Evolutionary conservation across 2,888 invertebrate species (phyloP), one percentile per base, ranked within the genome.

Genomic region (Calliopum simillimum): DNA sequence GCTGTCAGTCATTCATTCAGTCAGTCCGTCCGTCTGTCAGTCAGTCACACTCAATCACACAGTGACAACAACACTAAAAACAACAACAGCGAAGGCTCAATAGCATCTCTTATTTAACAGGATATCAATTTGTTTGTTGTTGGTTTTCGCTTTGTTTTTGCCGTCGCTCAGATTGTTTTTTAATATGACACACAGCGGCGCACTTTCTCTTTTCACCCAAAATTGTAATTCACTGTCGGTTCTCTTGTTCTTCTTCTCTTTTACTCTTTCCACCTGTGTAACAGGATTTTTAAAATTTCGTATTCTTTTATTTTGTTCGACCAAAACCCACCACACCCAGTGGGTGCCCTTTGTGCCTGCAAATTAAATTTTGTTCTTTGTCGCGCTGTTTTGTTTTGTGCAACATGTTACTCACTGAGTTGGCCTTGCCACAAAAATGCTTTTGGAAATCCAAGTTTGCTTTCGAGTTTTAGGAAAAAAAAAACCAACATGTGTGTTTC

Each of bases 351-450:
- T 61, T 61, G 61, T 13, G 23, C 21, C 51, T 64, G 63, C 16
- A 49, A 64, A 49, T 63, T 63, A 14, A 49, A 19, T 59, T 41
- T 43, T 62, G 5, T 46, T 19, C 19, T 41, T 62, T 62, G 44
- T 62, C 23, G 16, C 4, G 13, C n/a, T n/a, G 3, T 12, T 59
- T 19, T 59, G 59, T 16, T 16, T 41, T 43, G 19, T 46, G 14
- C 46, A 12, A 12, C 13, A 8, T 25, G 12, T 5, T 55, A 11
- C n/a, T 14, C 19, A 25, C 13, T 51, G 21, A n/a, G 44, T 33
- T 23, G 12, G 66, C 56, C 23, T 46, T 14, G 47, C 66, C 66
- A 46, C 66, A 66, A 56, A 66, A 56, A 66, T 66, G 47, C 66
- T 56, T 66, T 66, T 66, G 43, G 4, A 58, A 56, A n/a, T 16